Evolutionary conservation across 37 sponge, comb jelly and placozoan species (phyloP).

Genomic region (Spongilla lacustris): DNA sequence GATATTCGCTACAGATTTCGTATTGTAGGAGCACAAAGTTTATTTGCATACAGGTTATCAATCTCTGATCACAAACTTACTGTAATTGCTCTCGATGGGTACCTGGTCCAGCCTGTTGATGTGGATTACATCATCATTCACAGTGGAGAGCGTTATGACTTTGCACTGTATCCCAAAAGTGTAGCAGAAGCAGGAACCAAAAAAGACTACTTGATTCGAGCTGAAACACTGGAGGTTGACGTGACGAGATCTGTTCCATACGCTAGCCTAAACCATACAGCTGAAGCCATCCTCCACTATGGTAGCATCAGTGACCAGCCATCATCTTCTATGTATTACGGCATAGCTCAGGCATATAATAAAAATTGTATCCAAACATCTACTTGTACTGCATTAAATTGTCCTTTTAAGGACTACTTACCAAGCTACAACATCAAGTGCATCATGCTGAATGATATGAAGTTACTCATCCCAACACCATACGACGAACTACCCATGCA

Average conservation of each 20-base stretch:
- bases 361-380: constrained; percentile 5
- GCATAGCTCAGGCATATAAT: not conserved
- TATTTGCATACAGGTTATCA: constrained; percentile 68
- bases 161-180: constrained; percentile 52
- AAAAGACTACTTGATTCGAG: constrained; percentile 63
- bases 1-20: constrained; percentile 70
- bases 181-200: not conserved
- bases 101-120: constrained; percentile 35
- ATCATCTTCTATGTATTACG: not conserved
- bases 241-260: not conserved
- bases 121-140: constrained; percentile 83
- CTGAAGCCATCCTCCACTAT: constrained; percentile 64
- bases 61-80: constrained; percentile 69
- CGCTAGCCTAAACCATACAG: not conserved
- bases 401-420: constrained; percentile 63
- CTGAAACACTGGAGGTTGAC: constrained; percentile 70
- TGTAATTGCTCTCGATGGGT: constrained; percentile 74
- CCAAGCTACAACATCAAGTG: constrained; percentile 39
- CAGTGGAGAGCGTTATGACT: constrained; percentile 84
- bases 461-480: constrained; percentile 6
- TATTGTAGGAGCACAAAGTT: constrained; percentile 81
- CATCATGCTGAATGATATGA: constrained; percentile 37
- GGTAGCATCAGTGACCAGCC: not conserved
- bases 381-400: constrained; percentile 66
- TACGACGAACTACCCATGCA: not conserved